Percentiles rank a stretch among this genome's conserved stretches.
Conservation (phyloP, 2,113 vertebrate species). For the Motacilla alba region DNA sequence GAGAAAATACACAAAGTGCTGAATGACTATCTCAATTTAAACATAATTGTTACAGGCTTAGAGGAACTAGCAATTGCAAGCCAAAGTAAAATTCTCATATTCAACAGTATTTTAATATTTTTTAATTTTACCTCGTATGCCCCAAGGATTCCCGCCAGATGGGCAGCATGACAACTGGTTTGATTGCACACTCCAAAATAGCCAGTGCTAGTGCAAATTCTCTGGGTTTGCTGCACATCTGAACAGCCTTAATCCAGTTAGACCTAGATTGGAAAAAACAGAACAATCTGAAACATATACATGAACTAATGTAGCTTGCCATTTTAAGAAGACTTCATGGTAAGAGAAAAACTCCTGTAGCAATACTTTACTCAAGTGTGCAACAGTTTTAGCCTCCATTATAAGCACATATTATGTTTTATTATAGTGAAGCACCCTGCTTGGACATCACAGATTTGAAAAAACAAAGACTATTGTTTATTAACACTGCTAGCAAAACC, state of each 20-base stretch:
- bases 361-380: not conserved
- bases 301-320: not conserved
- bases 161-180: constrained; percentile 95
- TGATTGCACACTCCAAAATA: constrained; percentile 97
- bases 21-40: not conserved
- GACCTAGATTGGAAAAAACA: constrained; percentile 73
- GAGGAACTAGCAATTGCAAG: not conserved
- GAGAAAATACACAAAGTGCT: not conserved
- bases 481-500: not conserved
- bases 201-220: constrained; percentile 96
- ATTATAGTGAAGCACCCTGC: not conserved
- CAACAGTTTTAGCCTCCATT: not conserved
- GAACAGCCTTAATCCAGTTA: constrained; percentile 99
- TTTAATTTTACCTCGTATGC: constrained; percentile 87
- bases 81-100: not conserved
- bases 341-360: not conserved
- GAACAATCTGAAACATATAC: not conserved
- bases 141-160: constrained; percentile 96
- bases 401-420: not conserved
- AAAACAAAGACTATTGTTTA: not conserved
- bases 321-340: not conserved
- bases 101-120: not conserved
- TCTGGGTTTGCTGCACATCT: constrained; percentile 98
- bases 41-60: not conserved
- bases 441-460: not conserved